Evolutionary conservation across 2,888 invertebrate species (phyloP), one percentile per base, ranked within the genome.

Genomic region (Hermaeophaga mercurialis): DNA sequence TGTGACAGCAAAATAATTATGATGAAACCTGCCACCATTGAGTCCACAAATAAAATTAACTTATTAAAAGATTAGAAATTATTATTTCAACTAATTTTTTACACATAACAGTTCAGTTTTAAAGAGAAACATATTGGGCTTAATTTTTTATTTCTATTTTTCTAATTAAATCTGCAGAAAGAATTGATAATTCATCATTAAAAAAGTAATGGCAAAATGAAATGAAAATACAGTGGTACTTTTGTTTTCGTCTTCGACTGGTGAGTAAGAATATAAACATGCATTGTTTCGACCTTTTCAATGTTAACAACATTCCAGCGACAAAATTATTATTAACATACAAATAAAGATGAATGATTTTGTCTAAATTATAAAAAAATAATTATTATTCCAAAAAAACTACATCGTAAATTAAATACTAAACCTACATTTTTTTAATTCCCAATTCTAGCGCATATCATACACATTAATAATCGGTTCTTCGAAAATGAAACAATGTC

Each of bases 1-100:
- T 38, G 38, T 38, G 38, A 38, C 38, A 38, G 38, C 38, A 7
- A 38, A 38, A 38, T 38, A 38, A 38, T 38, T 38, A 38, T 38
- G 8, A 18, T 38, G 38, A 38, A 15, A 17, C 8, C 38, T 38
- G 38, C 38, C 38, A 38, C 14, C 38, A 17, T 14, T 15, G 38
- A 15, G 17, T 38, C 15, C 38, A 18, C 38, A 18, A 14, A 38
- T 38, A 38, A 38, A 38, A 38, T 15, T 38, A 38, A 38, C 15
- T 38, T 38, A 38, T 38, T 38, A 38, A 17, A 38, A 38, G 14
- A 38, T 38, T 28, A 28, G 28, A 28, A 9, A 28, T 28, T 8
- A 38, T 5, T 38, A 8, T 15, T 12, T 14, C 36, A 38, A 38
- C 38, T 15, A 38, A 38, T 38, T 6, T n/a, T n/a, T n/a, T n/a